Evolutionary conservation across 2,888 invertebrate species (phyloP).

Genomic region (Allolobophora icterica): DNA sequence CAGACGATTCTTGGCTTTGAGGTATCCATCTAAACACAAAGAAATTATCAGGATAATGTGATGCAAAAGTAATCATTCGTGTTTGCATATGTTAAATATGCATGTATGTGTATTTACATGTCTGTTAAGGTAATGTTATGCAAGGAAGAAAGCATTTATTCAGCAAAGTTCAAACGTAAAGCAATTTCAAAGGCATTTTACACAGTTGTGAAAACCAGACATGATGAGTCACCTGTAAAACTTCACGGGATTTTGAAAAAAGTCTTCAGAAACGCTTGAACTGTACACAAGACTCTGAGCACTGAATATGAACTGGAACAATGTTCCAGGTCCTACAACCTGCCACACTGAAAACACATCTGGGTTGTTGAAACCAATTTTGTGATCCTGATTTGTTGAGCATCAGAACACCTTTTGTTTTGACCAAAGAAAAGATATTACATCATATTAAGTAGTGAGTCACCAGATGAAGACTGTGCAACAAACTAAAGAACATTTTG

Average conservation of each 20-base stretch:
- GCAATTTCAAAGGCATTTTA: neutral
- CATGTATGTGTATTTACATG: too few species aligned
- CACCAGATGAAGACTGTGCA: conserved; percentile 3
- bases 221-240: neutral
- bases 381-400: neutral
- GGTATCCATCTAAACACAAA: neutral
- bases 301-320: neutral
- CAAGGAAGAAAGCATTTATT: neutral
- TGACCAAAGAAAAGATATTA: neutral
- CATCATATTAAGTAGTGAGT: neutral
- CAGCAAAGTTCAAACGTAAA: neutral
- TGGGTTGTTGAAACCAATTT: neutral
- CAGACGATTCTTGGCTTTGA: conserved; percentile 14
- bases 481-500: neutral
- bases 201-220: neutral
- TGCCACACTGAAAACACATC: neutral
- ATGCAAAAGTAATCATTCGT: neutral
- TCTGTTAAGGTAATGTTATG: neutral
- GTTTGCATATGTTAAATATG: too few species aligned
- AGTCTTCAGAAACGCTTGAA: neutral
- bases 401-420: neutral
- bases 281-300: neutral
- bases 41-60: too few species aligned
- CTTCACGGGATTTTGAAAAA: neutral
- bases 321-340: neutral